Evolutionary conservation across 1,140 invertebrate genomes (phyloP), one percentile per base, ranked within the genome.

Genomic region (Lithobius niger): DNA sequence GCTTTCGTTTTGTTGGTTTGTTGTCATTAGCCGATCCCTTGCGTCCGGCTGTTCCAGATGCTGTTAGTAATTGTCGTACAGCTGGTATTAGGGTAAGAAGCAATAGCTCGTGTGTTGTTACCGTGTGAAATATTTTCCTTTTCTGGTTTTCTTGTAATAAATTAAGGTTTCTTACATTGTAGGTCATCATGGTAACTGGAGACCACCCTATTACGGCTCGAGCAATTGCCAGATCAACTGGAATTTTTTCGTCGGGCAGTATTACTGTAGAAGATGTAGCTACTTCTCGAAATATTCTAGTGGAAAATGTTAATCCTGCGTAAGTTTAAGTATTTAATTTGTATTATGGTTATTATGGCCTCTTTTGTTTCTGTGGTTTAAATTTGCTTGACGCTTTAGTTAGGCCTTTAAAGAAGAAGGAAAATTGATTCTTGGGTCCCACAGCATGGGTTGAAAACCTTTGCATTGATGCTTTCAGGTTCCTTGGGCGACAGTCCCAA

Each of bases 211-310:
- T 63, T 25, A 62, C 61, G 27, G 61, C 61, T n/a, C 74, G 76
- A 62, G 76, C 76, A 50, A 76, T 77, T 61, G 76, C 76, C 54
- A 74, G 73, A 63, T 69, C 69, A 57, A 73, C 75, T 13, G 74
- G 74, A 25, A 77, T 77, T 48, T 77, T 77, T 59, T 73, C 71
- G 16, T 65, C 67, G 48, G 64, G 65, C 19, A 76, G 69, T 40
- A 68, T 72, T 60, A 77, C 77, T 22, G 69, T 73, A 42, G 74
- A 76, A 55, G 72, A 76, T 54, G 66, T 98, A 71, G 92, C 93
- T 45, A 81, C 84, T 62, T 79, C 92, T 55, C 74, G 94, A 62
- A 93, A 93, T 71, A 91, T 97, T 66, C 88, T 92, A 18, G 69
- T 77, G 16, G 69, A 72, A 49, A 67, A 76, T 59, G 65, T 70